Evolutionary conservation across 2,113 vertebrate species (phyloP).

Genomic region (Galbula dea): DNA sequence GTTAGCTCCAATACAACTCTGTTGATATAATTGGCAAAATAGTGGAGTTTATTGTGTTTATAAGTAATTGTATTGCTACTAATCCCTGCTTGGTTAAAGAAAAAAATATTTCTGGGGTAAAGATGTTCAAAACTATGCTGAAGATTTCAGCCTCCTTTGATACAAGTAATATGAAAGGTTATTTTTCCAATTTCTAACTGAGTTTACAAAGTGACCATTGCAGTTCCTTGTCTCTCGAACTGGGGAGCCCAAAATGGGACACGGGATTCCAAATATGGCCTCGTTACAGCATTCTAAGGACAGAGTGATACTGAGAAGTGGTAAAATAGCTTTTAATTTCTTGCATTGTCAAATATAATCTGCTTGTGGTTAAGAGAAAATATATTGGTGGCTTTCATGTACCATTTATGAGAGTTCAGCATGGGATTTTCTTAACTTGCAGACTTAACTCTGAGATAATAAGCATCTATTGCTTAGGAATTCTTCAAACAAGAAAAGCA

Average conservation of each 20-base stretch:
- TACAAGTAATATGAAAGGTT: neutral
- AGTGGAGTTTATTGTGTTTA: neutral
- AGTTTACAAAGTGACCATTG: neutral
- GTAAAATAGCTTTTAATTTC: constrained; percentile 51
- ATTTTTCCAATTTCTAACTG: neutral
- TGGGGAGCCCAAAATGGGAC: too few relatives aligned
- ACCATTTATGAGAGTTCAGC: neutral
- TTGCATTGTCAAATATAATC: constrained; percentile 39
- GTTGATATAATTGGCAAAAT: neutral
- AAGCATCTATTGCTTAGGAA: neutral
- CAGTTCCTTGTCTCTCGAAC: too few relatives aligned
- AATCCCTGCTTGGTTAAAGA: neutral
- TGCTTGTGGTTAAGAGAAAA: constrained; percentile 17
- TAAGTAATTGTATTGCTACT: neutral
- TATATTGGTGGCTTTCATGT: neutral
- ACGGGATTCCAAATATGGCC: too few relatives aligned
- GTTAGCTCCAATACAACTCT: neutral
- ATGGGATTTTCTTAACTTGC: neutral
- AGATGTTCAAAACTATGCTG: neutral
- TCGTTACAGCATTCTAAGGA: neutral
- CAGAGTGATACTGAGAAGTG: neutral
- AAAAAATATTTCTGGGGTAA: neutral
- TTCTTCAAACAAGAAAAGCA: neutral
- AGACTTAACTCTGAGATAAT: neutral
- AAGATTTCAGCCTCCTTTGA: neutral